phyloP scores from a whole-genome alignment of 2,888 invertebrate genomes.

The Aphidius colemani region DNA sequence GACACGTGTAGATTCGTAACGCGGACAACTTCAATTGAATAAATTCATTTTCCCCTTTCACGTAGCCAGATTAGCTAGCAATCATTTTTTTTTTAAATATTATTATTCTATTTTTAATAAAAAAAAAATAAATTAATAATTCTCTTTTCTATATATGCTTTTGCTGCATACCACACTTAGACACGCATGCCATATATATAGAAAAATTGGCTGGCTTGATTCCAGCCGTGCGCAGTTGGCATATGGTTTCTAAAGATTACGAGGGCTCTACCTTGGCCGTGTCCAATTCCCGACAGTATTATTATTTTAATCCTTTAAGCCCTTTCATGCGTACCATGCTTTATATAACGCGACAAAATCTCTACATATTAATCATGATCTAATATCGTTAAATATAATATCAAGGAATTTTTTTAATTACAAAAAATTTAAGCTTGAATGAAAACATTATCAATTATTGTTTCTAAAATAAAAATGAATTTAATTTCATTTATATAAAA shows the following conservation, averaged over 20 bases:
- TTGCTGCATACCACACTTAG: neutral
- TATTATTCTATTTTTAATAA: constrained; percentile 19
- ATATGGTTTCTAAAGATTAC: constrained; percentile 56
- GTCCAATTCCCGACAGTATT: constrained; percentile 55
- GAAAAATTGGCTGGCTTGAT: constrained; percentile 47
- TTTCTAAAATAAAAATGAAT: neutral
- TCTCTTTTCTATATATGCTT: no score
- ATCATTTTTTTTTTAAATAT: constrained; percentile 14
- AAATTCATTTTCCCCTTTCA: constrained; percentile 50
- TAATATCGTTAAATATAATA: no score
- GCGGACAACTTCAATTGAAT: constrained; percentile 49
- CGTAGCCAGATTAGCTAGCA: constrained; percentile 51
- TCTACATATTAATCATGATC: neutral
- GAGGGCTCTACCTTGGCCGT: constrained; percentile 48
- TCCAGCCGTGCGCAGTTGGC: constrained; percentile 46
- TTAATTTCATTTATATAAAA: no score
- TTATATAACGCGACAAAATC: constrained; percentile 27
- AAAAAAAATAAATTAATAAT: no score
- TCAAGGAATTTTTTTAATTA: no score
- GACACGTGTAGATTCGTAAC: constrained; percentile 37
- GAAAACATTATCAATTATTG: neutral
- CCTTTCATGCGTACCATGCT: constrained; percentile 31
- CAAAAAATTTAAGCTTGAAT: neutral
- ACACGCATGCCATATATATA: constrained; percentile 6
- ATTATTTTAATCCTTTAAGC: constrained; percentile 54